These are phyloP conservation scores for Drosophila niveifrons DNA, from an alignment of 2,888 invertebrate species.

Conservation along the genomic window DNA sequence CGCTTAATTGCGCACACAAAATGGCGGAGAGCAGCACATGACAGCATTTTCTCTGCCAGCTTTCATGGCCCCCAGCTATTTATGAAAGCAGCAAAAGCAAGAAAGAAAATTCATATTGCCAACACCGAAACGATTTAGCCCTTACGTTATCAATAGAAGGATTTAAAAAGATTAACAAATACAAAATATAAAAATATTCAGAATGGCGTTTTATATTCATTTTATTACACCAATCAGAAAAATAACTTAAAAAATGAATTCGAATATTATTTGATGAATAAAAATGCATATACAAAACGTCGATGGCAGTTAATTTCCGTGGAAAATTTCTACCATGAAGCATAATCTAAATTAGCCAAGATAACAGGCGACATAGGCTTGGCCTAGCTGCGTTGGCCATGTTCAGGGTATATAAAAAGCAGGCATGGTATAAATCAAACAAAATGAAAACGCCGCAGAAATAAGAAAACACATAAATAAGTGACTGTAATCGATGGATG, in stretches of 20 bases:
- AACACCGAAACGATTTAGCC: slow-evolving; percentile 34
- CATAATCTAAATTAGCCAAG: slow-evolving; percentile 1
- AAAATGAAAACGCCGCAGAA: slow-evolving; percentile 46
- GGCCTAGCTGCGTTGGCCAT: background rate
- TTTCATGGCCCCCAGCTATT: slow-evolving; percentile 46
- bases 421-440: slow-evolving; percentile 43
- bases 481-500: slow-evolving; percentile 69
- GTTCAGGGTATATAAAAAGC: slow-evolving; percentile 34
- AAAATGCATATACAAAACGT: background rate
- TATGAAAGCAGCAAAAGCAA: slow-evolving; percentile 9
- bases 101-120: background rate
- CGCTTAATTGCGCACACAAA: slow-evolving; percentile 63
- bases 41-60: slow-evolving; percentile 42
- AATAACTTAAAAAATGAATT: background rate
- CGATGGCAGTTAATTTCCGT: background rate
- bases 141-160: background rate
- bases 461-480: slow-evolving; percentile 71
- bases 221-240: no score
- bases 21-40: slow-evolving; percentile 53
- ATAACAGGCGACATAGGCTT: background rate
- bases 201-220: no score
- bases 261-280: background rate
- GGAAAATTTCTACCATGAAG: background rate
- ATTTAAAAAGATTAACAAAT: background rate
- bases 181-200: no score